Percentiles rank a stretch among this genome's conserved stretches.
phyloP scores from a whole-genome alignment of 2,113 vertebrate species.

The Gymnobelideus leadbeateri region DNA sequence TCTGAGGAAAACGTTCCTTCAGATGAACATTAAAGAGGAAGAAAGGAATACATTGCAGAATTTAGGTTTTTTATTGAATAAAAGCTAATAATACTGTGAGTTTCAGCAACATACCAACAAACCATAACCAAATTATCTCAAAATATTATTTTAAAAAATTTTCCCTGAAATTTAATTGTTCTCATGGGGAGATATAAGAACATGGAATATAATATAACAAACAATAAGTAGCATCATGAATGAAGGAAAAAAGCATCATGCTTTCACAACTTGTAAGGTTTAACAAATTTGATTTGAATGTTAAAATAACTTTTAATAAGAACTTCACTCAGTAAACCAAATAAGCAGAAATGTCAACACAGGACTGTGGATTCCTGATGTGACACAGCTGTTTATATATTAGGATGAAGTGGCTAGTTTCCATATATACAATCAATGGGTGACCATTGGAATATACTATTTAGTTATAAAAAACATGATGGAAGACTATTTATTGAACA shows the following conservation, averaged over 20 bases:
- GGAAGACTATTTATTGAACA: neutral
- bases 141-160: neutral
- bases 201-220: neutral
- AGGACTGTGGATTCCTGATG: neutral
- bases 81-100: neutral
- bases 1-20: neutral
- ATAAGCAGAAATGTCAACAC: neutral
- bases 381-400: neutral
- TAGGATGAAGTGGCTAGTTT: neutral
- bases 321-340: neutral
- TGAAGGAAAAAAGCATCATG: neutral
- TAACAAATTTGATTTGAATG: neutral
- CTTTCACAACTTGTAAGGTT: neutral
- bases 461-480: neutral
- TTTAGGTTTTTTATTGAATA: neutral
- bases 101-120: no score
- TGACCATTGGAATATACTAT: neutral
- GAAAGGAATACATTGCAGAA: neutral
- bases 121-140: no score
- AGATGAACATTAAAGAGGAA: neutral
- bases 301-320: neutral
- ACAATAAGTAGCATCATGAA: neutral
- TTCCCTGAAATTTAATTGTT: neutral
- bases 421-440: neutral
- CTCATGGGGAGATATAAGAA: neutral